Conservation (phyloP, 2,797 vertebrate genomes). For the Simalia tracyae region DNA sequence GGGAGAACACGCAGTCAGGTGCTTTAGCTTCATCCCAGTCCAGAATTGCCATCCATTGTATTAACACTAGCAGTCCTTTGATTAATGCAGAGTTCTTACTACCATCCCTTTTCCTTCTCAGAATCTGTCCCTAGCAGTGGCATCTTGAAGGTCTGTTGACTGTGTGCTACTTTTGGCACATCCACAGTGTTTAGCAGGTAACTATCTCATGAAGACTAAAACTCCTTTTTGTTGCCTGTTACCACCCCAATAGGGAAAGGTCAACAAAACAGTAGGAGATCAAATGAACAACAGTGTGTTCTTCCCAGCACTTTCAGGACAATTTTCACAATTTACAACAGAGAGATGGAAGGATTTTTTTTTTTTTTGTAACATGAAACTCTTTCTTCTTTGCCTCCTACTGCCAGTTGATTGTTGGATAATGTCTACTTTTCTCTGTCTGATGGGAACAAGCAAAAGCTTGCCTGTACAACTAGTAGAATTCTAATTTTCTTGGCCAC, state of each 20-base stretch:
- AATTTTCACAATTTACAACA: constrained; percentile 48
- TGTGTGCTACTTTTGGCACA: constrained; percentile 54
- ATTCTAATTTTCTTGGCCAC: constrained; percentile 39
- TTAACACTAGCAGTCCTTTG: background rate
- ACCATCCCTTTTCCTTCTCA: constrained; percentile 51
- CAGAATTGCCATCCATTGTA: background rate
- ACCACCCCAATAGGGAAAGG: constrained; percentile 55
- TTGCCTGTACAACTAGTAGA: constrained; percentile 26
- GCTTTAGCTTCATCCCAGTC: background rate
- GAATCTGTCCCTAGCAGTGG: constrained; percentile 43
- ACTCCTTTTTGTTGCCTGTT: constrained; percentile 61
- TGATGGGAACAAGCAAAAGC: constrained; percentile 40
- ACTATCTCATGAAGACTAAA: constrained; percentile 61
- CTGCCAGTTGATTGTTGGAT: constrained; percentile 30
- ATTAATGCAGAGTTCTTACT: constrained; percentile 47
- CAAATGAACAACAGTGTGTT: constrained; percentile 50
- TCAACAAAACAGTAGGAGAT: constrained; percentile 58
- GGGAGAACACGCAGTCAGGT: background rate
- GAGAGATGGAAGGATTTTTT: background rate
- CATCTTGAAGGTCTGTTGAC: constrained; percentile 38
- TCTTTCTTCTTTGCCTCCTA: constrained; percentile 52
- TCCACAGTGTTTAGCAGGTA: constrained; percentile 61
- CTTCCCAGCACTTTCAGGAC: constrained; percentile 49
- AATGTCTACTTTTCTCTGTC: constrained; percentile 26
- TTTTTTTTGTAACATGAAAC: constrained; percentile 34